phyloP scores from a whole-genome alignment of 2,888 invertebrate species.

The Baronia brevicornis region DNA sequence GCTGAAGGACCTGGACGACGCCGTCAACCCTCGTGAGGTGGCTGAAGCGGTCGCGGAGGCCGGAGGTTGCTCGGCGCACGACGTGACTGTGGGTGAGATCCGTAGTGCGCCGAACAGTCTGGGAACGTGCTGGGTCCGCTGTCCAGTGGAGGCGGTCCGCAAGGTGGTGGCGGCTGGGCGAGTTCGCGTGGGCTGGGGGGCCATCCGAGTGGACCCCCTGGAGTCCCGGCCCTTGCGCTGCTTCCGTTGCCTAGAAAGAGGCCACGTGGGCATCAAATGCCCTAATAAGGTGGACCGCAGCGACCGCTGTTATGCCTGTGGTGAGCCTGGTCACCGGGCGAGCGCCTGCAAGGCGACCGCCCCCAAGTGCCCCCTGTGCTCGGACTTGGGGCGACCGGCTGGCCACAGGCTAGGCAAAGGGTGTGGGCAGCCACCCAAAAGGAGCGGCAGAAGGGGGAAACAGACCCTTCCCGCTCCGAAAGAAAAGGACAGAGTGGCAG shows the following conservation, averaged over 20 bases:
- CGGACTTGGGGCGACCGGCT: constrained; percentile 11
- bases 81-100: constrained; percentile 12
- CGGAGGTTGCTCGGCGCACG: constrained; percentile 9
- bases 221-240: constrained; percentile 14
- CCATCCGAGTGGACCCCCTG: constrained; percentile 8
- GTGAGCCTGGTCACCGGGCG: constrained; percentile 13
- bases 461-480: no score
- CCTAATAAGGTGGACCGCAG: constrained; percentile 8
- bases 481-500: no score
- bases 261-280: no score
- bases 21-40: constrained; percentile 6
- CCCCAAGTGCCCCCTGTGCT: constrained; percentile 12
- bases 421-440: no score
- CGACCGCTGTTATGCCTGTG: constrained; percentile 14
- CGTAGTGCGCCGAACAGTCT: constrained; percentile 3
- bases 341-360: no score
- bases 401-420: no score
- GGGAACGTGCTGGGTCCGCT: constrained; percentile 6
- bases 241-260: constrained; percentile 16
- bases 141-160: constrained; percentile 10
- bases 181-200: no score
- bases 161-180: no score
- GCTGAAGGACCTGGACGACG: constrained; percentile 12
- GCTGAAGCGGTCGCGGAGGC: constrained; percentile 10
- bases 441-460: no score